A percentile compares a stretch with the other conserved stretches of the same genome.
Conservation (phyloP, 2,888 invertebrate species). For the Drosophila picticornis region DNA sequence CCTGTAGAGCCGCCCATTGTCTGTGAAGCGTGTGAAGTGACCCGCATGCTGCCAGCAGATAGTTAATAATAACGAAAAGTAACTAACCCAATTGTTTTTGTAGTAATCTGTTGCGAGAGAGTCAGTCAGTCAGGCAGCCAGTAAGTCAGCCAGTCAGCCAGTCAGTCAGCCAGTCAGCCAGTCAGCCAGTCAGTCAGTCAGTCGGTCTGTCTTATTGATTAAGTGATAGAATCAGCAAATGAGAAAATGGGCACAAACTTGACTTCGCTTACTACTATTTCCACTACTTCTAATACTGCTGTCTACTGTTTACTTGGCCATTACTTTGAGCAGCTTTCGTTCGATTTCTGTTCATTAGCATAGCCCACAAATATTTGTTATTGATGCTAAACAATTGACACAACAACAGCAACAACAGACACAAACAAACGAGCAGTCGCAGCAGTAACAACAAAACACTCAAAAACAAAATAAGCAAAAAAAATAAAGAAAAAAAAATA, state of each 20-base stretch:
- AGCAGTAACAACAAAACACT: slow-evolving; percentile 19
- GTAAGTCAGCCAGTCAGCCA: slow-evolving; percentile 21
- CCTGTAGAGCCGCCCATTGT: slow-evolving; percentile 39
- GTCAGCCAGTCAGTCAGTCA: neutral
- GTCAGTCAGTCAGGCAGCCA: slow-evolving; percentile 27
- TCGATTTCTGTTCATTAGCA: slow-evolving; percentile 72
- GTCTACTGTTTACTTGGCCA: slow-evolving; percentile 2
- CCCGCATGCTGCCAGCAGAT: slow-evolving; percentile 54
- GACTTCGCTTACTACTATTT: neutral
- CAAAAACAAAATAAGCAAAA: slow-evolving; percentile 23
- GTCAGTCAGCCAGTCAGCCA: slow-evolving; percentile 39
- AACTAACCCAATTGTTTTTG: slow-evolving; percentile 1
- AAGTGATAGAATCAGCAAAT: slow-evolving; percentile 2
- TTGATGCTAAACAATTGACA: slow-evolving; percentile 70
- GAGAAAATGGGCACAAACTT: slow-evolving; percentile 1
- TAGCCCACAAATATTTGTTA: slow-evolving; percentile 69
- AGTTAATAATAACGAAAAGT: slow-evolving; percentile 1
- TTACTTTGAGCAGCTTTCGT: slow-evolving; percentile 37
- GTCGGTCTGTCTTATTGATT: slow-evolving; percentile 10
- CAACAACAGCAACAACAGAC: slow-evolving; percentile 32
- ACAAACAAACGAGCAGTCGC: slow-evolving; percentile 46
- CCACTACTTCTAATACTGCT: neutral
- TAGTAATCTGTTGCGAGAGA: neutral
- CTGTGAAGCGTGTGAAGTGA: slow-evolving; percentile 63
- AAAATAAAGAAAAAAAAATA: slow-evolving; percentile 26